Evolutionary conservation across 2,797 vertebrate species (phyloP), one percentile per base, ranked within the genome.

Genomic region (Oreochromis grahami): DNA sequence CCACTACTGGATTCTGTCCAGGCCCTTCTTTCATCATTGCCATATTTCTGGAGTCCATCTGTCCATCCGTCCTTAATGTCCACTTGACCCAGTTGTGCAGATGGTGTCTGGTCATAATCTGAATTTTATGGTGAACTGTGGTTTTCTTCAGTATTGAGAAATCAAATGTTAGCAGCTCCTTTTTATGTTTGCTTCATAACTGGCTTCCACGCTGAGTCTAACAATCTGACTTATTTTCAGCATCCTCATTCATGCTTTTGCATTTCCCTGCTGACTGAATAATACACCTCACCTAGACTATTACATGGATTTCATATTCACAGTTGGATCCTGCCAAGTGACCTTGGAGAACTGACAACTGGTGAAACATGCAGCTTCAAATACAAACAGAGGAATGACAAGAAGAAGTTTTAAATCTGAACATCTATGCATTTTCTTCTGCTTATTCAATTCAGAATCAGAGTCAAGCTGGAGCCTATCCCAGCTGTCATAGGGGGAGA

Each of bases 241-340:
- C 34, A 3, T 72, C 78, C 83, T 72, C 45, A 79, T 82, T 76
- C 74, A 43, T 21, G 26, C 32, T 63, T 78, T 56, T 77, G 32
- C 76, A 72, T 58, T 56, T 85, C 34, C 85, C 81, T 8, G 12
- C 84, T 88, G 88, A 76, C 82, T 84, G 83, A 77, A 80, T 87
- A 74, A 88, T 79, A 77, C 84, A 85, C 85, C 58, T 80, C 76
- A 83, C 43, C 53, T 68, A 19, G 78, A 84, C 79, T 72, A 52
- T 63, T 56, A 81, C 79, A 82, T 76, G 65, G 77, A 87, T 87
- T 82, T 81, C 76, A 90, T 51, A 76, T 81, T 86, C 87, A 82
- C 77, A 87, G 58, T 74, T 77, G 72, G 80, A 76, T 80, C 83
- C 79, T 68, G 43, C 74, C 70, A 48, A 81, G 85, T 84, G 80